Base-by-base conservation (phyloP, 2,113 vertebrate species). In the Rattus rattus region DNA sequence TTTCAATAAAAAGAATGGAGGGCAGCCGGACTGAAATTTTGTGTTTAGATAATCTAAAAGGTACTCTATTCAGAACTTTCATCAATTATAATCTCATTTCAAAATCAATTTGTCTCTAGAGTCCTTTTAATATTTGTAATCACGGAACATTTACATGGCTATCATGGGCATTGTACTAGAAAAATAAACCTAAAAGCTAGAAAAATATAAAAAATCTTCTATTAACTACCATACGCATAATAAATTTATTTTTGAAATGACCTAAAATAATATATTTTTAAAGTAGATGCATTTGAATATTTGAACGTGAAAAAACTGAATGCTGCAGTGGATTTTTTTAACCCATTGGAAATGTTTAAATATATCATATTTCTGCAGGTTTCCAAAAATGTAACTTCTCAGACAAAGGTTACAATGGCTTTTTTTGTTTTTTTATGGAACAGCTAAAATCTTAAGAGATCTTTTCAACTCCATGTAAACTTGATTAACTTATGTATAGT, bases 241-340 rank as follows among this genome's bases (percentile, higher is more conserved):
- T 26, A 95, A 94, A 75, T n/a, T 67, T 52, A 75, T 36, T 80
- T 54, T 22, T 95, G 14, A 91, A 90, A 77, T 90, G 91, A 56
- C 7, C 76, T 95, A 19, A 92, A 97, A 90, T 84, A 86, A 43
- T 70, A 28, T 47, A 90, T 81, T 81, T 94, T 94, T n/a, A 67
- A 83, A 95, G 22, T 1, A 67, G 56, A 0, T 36, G 1, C n/a
- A 83, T 87, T 87, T 92, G 16, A 72, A 88, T 65, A 95, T 93
- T 88, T 93, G 75, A 26, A 91, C 91, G 33, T 91, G 6, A 17
- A 4, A 4, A 76, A 88, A 59, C 9, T 80, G 13, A 92, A 61
- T 86, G n/a, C 11, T 86, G 81, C 20, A 84, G 5, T 94, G 5
- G 79, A 33, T 30, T 49, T 89, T 72, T 26, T 17, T 86, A 22